Evolutionary conservation across 2,797 vertebrate species (phyloP), one percentile per base, ranked within the genome.

Genomic region (Neoniphon sammara): DNA sequence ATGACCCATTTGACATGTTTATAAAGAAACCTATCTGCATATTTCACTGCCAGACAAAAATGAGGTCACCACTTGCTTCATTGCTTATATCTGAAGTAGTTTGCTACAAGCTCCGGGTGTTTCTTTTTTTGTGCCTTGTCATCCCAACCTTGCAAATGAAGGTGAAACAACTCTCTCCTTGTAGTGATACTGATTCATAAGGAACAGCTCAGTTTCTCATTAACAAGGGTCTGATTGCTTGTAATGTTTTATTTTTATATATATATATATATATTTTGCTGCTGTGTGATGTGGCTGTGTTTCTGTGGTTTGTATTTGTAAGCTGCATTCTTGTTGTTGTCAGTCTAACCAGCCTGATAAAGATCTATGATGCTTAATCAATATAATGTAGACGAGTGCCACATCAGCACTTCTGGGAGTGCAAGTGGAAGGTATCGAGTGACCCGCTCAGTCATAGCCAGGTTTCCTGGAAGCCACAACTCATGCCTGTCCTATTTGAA

Each of bases 331-430:
- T 75, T 47, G 70, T 65, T 36, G 15, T 76, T 77, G 77, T 79
- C 80, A 34, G 70, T 66, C 47, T 46, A 62, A 82, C 77, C 74
- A 1, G 84, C 73, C 91, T 67, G 12, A 89, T 91, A 73, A 84
- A 82, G 80, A 78, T 83, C 76, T 82, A 66, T 86, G 88, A 90
- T 46, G 66, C 77, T 81, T 87, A 84, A 90, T 93, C 87, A 79
- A 89, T 91, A 81, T 78, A 84, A 86, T 88, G 85, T 63, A 77
- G 70, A 56, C 52, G 30, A 58, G 64, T 69, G 80, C 89, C 61
- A 39, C 81, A 4, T 88, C 87, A 86, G 78, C 85, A 23, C 53
- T 85, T 80, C 56, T 66, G 27, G 4, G 30, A 74, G 25, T 34
- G 34, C 10, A 57, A 30, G 17, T 34, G n/a, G 62, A 68, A 69